A percentile compares a stretch with the other conserved stretches of the same genome.
Evolutionary conservation across 1,140 invertebrate genomes (phyloP).

Genomic region (Drosophila asahinai): DNA sequence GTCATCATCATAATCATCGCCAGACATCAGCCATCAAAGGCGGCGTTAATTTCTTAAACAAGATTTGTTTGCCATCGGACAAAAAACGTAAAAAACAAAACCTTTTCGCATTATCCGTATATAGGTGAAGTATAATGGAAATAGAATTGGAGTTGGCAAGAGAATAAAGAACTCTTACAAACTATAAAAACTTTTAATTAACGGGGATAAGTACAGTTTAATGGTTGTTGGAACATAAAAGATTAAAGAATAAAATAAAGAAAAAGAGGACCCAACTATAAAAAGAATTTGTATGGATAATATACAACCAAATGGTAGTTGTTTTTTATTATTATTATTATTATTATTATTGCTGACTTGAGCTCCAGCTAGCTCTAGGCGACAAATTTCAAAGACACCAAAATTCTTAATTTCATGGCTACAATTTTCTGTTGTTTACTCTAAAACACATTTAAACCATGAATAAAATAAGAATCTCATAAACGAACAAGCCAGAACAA

Average conservation of each 20-base stretch:
- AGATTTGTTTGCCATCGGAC: slow-evolving; percentile 31
- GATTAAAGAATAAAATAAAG: not conserved
- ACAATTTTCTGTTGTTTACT: not conserved
- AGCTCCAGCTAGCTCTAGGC: too few relatives aligned
- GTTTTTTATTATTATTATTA: not conserved
- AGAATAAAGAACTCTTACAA: not conserved
- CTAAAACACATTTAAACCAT: not conserved
- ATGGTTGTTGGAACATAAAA: not conserved
- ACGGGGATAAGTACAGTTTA: not conserved
- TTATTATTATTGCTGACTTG: not conserved
- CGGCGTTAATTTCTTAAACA: slow-evolving; percentile 66
- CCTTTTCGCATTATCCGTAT: slow-evolving; percentile 38
- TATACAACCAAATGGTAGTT: not conserved
- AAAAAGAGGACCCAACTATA: not conserved
- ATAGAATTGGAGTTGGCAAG: slow-evolving; percentile 31
- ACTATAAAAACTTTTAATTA: slow-evolving; percentile 13
- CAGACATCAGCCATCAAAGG: slow-evolving; percentile 46
- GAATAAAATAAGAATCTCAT: not conserved
- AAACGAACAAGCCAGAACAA: not conserved
- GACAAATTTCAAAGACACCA: too few relatives aligned
- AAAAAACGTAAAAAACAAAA: slow-evolving; percentile 2
- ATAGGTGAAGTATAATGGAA: slow-evolving; percentile 60
- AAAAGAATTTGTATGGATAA: too few relatives aligned
- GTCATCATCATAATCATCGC: slow-evolving; percentile 39
- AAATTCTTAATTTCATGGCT: too few relatives aligned